Base-by-base conservation (phyloP, 2,888 invertebrate species). In the Fabriciana adippe region DNA sequence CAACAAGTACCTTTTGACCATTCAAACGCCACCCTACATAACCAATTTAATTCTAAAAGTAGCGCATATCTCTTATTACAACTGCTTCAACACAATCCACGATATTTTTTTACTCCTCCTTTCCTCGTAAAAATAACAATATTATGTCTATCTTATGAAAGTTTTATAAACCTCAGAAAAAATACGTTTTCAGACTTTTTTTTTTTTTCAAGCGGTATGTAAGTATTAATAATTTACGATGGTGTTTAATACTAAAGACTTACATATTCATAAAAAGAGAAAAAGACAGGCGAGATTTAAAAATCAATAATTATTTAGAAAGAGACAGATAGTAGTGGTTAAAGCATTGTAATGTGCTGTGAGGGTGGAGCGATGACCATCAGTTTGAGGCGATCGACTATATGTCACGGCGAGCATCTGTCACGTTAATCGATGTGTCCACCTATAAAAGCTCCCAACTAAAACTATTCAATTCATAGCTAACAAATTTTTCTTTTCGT, bases 381-480 rank as follows among this genome's bases (percentile, higher is more conserved):
- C 81, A 82, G 84, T 90, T 87, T 87, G 81, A 71, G 76, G 82
- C 81, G 86, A 85, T 82, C 81, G 80, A 81, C 84, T 83, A 89
- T 90, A 89, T 88, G 83, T 89, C 78, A 79, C 79, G 45, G 76
- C 79, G 75, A 81, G 79, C 84, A 86, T 87, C 81, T 84, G 86
- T 90, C 88, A 86, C 87, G 79, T 85, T 89, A 88, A 90, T 89
- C 87, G 82, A 84, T 79, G 80, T 79, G 73, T 76, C 81, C 85
- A 88, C 86, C 87, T 31, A 47, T 57, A 56, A 18, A 63, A 63
- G 57, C 47, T 45, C n/a, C 13, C 45, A 55, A 48, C 18, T 54
- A 21, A 47, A 47, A 45, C n/a, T 41, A 41, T 41, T 41, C 35
- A 41, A 41, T 41, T 41, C 11, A 41, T 41, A 41, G 11, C 35